Base-by-base conservation (phyloP, 2,888 invertebrate genomes). In the Pollenia amentaria region DNA sequence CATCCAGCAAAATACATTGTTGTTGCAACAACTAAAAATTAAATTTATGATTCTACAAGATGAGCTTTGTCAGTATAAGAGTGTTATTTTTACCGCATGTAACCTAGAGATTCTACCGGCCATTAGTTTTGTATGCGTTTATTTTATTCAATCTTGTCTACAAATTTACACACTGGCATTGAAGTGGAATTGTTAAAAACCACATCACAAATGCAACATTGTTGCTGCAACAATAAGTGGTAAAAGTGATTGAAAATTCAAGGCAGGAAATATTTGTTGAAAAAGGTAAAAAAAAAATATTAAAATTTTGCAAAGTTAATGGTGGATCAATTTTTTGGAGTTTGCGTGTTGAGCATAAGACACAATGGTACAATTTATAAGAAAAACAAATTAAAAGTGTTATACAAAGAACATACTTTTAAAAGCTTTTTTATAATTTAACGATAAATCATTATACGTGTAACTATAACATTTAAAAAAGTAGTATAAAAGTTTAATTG, bases 81-180 rank as follows among this genome's bases (percentile, higher is more conserved):
- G 57, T 48, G 69, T 48, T 62, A 16, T 12, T 60, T 38, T 57
- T 55, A 51, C 51, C 73, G 42, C 53, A 64, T 38, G 11, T 77
- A 78, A 82, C 81, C 72, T 81, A 81, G 60, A 77, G 85, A 77
- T 72, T 81, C 73, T 81, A 40, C 42, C 42, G 65, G 67, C 18
- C 67, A 78, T 69, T 57, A 57, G 57, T 48, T 77, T 75, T 46
- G 48, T 48, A 21, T 57, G 21, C 14, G 67, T 64, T 53, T 64
- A 18, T 57, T 46, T 48, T 6, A 29, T 29, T 4, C 29, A 29
- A 29, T 29, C 40, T 69, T 76, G 18, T 18, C 57, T 42, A 55
- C 16, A 53, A 18, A 38, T 64, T 76, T 64, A 14, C 38, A 11
- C 38, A 11, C 38, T 64, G 70, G 38, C 80, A 70, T 48, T 73